A percentile compares a stretch with the other conserved stretches of the same genome.
Evolutionary conservation across 2,797 vertebrate genomes (phyloP).

Genomic region (Danio kyathit): DNA sequence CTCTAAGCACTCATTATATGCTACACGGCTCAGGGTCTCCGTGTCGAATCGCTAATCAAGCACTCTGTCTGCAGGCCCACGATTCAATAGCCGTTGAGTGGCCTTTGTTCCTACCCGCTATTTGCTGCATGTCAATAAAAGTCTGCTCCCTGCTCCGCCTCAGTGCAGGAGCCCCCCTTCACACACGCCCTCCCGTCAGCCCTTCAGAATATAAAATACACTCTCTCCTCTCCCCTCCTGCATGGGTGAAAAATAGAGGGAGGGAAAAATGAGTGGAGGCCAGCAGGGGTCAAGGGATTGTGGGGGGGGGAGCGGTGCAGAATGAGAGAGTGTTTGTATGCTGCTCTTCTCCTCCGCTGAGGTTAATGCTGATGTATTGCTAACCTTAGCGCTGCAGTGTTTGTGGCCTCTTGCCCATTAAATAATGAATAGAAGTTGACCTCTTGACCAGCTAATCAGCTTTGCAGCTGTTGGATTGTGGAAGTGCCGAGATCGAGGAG

Average conservation of each 20-base stretch:
- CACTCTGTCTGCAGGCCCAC: slow-evolving; percentile 75
- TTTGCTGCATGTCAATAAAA: slow-evolving; percentile 79
- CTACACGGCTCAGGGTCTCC: slow-evolving; percentile 78
- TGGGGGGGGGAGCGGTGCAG: slow-evolving; percentile 57
- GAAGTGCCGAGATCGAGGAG: slow-evolving; percentile 54
- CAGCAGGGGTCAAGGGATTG: slow-evolving; percentile 61
- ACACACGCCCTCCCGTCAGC: slow-evolving; percentile 37
- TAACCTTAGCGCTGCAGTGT: slow-evolving; percentile 73
- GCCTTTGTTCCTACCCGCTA: slow-evolving; percentile 77
- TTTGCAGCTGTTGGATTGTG: slow-evolving; percentile 65
- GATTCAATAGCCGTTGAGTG: slow-evolving; percentile 78
- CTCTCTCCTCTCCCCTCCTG: slow-evolving; percentile 60
- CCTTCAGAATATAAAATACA: slow-evolving; percentile 61
- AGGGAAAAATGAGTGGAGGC: slow-evolving; percentile 43
- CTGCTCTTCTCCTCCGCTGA: slow-evolving; percentile 65
- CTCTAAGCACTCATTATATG: slow-evolving; percentile 82
- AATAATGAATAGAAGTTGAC: slow-evolving; percentile 83
- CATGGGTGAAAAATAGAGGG: slow-evolving; percentile 62
- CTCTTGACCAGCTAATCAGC: slow-evolving; percentile 79
- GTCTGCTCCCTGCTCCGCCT: slow-evolving; percentile 54
- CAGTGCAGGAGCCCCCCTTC: slow-evolving; percentile 18
- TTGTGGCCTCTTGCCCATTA: slow-evolving; percentile 78
- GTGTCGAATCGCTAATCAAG: slow-evolving; percentile 84
- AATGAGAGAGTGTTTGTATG: slow-evolving; percentile 74
- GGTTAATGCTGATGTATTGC: slow-evolving; percentile 76